Conservation (phyloP, 2,113 vertebrate species). For the Apistogramma diplotaenia region DNA sequence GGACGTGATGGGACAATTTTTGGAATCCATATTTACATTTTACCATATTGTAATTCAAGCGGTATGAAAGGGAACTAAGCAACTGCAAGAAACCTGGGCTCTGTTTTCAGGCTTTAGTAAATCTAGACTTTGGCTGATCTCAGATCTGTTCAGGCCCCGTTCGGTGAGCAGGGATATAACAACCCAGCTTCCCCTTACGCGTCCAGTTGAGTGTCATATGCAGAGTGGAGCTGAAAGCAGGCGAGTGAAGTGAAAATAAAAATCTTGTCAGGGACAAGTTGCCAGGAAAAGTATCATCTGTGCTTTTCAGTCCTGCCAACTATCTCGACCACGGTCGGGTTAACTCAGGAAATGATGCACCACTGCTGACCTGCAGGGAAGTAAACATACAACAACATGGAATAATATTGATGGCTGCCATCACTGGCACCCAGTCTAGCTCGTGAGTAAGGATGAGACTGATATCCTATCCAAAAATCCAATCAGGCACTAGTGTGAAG, state of each 20-base stretch:
- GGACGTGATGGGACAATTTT: neutral
- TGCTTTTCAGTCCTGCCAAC: neutral
- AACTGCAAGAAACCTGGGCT: neutral
- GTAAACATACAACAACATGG: neutral
- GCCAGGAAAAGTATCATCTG: neutral
- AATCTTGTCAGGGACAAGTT: neutral
- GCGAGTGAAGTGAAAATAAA: neutral
- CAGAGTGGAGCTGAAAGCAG: neutral
- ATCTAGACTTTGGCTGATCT: neutral
- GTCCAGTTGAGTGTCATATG: neutral
- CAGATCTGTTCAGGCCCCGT: neutral
- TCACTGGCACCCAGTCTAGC: neutral
- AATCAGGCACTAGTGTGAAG: no score
- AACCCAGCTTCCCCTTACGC: neutral
- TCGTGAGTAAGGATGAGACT: neutral
- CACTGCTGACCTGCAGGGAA: neutral
- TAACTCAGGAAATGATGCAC: neutral
- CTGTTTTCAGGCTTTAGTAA: neutral
- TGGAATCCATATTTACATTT: neutral
- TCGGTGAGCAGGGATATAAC: neutral
- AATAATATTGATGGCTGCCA: neutral
- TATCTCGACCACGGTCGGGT: neutral
- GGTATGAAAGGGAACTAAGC: neutral
- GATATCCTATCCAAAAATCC: neutral
- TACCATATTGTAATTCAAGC: neutral